Evolutionary conservation across 2,113 vertebrate genomes (phyloP), one percentile per base, ranked within the genome.

Genomic region (Canis aureus): DNA sequence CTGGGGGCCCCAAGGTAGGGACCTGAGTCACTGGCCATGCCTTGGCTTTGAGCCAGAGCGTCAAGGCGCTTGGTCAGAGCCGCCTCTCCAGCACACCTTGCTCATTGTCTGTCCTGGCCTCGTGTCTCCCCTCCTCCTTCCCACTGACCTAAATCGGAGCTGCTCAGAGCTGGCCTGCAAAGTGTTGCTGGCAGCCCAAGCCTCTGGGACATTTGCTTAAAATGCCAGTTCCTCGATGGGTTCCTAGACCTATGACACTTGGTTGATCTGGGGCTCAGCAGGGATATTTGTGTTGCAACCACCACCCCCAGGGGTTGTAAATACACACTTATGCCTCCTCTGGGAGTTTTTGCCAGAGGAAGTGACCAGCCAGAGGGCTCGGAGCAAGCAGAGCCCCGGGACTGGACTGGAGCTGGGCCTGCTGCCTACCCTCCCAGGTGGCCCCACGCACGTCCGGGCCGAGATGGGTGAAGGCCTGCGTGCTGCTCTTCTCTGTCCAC

Each of bases 1-100:
- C 29, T 27, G 0, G 66, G 49, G 59, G 49, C 7, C 38, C 4
- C 0, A 0, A 7, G 2, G 1, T 19, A 64, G 38, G n/a, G n/a
- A 43, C 32, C n/a, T 0, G 1, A 29, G 2, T 6, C 29, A 17
- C 32, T 35, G 25, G 4, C 53, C 22, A 49, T 5, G 57, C n/a
- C 8, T 15, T 2, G 2, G 64, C 81, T 78, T 79, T 15, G 51
- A 53, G 22, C 27, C 43, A 12, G 78, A 32, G 49, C 71, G 15
- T n/a, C 43, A 43, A 43, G 4, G 0, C 38, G 15, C 19, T 35
- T 8, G 17, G 25, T 23, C 62, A 8, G 79, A 12, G 15, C 38
- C 83, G 32, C 19, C 23, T 17, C 13, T 0, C 6, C 27, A 1
- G 17, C 19, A 69, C 81, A 19, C 57, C 74, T 49, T 57, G 27